Base-by-base conservation (phyloP, 2,113 vertebrate genomes). In the Barbus barbus region DNA sequence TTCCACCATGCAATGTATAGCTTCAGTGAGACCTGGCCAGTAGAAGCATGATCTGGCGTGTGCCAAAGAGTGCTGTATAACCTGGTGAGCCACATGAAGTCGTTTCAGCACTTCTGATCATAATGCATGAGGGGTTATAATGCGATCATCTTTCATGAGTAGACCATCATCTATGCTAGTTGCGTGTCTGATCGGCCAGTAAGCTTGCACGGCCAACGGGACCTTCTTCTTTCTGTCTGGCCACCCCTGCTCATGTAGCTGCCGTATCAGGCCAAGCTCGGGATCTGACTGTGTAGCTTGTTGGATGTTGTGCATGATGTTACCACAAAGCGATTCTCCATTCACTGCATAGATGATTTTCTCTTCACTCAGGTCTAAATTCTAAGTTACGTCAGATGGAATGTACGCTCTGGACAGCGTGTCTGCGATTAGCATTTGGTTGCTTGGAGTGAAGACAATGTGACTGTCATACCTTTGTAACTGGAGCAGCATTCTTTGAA, bases 401-500 rank as follows among this genome's bases (percentile, higher is more conserved):
- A 56, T 53, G 12, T 36, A 78, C 5, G 4, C 38, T 72, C 38
- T 73, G 22, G 38, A 73, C 22, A 44, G 22, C 0, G 13, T 46
- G 71, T 46, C 69, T 46, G 12, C n/a, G 2, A 31, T 65, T 16
- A 16, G 26, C 82, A 44, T 56, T 11, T 73, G 20, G 8, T 75
- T 81, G 48, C 16, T 13, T 48, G 46, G 46, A 48, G 46, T 48
- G 4, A 48, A 18, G 2, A 20, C 2, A 1, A 44, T 81, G 12
- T 60, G 71, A 1, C 67, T 28, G 16, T 56, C 58, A 81, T 74
- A 75, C 22, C 80, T 83, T 38, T 81, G 56, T 28, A 84, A 16
- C 38, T 81, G 67, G 12, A 87, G 36, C n/a, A 84, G 22, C 28
- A 80, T 65, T 53, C 44, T 61, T 20, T 80, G 44, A 18, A 84